phyloP scores from a whole-genome alignment of 2,797 vertebrate species.

The Eptatretus atami region DNA sequence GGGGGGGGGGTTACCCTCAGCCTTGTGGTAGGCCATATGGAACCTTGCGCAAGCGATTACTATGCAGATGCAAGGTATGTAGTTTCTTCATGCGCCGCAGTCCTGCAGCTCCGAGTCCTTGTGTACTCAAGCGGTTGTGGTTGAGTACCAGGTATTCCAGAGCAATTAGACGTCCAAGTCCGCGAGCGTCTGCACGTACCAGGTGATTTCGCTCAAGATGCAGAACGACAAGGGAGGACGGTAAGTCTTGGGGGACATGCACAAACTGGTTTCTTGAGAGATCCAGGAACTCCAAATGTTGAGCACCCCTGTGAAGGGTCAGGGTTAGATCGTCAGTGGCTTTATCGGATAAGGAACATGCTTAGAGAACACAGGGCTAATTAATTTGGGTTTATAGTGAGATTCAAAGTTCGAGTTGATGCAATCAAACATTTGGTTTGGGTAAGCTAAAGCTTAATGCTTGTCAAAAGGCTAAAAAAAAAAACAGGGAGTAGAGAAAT shows the following conservation, averaged over 20 bases:
- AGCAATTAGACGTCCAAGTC: slow-evolving; percentile 38
- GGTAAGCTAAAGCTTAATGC: no score
- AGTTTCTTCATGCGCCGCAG: slow-evolving; percentile 81
- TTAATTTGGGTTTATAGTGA: no score
- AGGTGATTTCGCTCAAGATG: slow-evolving; percentile 83
- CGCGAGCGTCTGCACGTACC: slow-evolving; percentile 30
- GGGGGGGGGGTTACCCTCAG: no score
- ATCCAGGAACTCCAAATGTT: slow-evolving; percentile 60
- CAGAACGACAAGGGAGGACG: slow-evolving; percentile 50
- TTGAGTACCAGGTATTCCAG: slow-evolving; percentile 86
- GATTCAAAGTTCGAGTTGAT: no score
- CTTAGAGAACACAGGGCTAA: no score
- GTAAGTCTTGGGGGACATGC: slow-evolving; percentile 44
- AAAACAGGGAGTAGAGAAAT: no score
- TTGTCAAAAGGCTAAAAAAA: no score
- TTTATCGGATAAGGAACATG: no score
- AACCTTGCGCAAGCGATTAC: slow-evolving; percentile 57
- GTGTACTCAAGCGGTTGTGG: slow-evolving; percentile 53
- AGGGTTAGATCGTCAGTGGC: background rate
- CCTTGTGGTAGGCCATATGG: slow-evolving; percentile 44
- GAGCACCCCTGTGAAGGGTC: slow-evolving; percentile 21
- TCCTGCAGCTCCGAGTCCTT: slow-evolving; percentile 39
- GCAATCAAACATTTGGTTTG: no score
- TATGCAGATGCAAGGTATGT: slow-evolving; percentile 84
- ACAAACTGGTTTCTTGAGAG: slow-evolving; percentile 81